Base-by-base conservation (phyloP, 2,888 invertebrate genomes). In the Xestia sexstrigata region DNA sequence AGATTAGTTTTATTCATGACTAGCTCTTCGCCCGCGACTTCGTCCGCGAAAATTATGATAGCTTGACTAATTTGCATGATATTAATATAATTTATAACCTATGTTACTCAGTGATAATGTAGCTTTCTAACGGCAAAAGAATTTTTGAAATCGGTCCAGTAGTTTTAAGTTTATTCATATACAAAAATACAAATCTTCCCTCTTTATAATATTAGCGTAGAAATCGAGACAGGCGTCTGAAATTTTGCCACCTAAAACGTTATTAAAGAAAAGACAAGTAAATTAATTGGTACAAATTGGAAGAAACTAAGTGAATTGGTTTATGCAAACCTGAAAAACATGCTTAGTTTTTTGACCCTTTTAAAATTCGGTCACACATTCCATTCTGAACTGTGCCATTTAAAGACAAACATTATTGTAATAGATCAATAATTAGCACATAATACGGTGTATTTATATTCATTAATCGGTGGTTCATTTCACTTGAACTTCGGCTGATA, bases 401-500 rank as follows among this genome's bases (percentile, higher is more conserved):
- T n/a, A 23, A 42, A 67, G 15, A 11, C 9, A 69, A 69, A 69
- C 62, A 39, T 69, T 60, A 69, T 49, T 69, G 45, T 63, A 72
- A 65, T 73, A 15, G 6, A 55, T 49, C 77, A 84, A 76, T 83
- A 85, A 74, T 83, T 83, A 74, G 63, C 83, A 81, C 82, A 83
- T 83, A 85, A 83, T 83, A 74, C 69, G 0, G 11, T 52, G 0
- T 45, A 70, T 79, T 68, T 30, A 60, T 84, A 74, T 78, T 79
- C 73, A 85, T 82, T 70, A 74, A 39, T 66, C 52, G 35, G 42
- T 82, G 75, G 83, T 86, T 84, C 84, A 77, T 81, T 70, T 81
- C 58, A 74, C 81, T 86, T 86, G 81, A 85, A 83, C 83, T 85
- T 74, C 47, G 39, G 26, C 7, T 62, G 15, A 52, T 70, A 85